Conservation (phyloP, 2,113 vertebrate genomes). For the Nibea albiflora region DNA sequence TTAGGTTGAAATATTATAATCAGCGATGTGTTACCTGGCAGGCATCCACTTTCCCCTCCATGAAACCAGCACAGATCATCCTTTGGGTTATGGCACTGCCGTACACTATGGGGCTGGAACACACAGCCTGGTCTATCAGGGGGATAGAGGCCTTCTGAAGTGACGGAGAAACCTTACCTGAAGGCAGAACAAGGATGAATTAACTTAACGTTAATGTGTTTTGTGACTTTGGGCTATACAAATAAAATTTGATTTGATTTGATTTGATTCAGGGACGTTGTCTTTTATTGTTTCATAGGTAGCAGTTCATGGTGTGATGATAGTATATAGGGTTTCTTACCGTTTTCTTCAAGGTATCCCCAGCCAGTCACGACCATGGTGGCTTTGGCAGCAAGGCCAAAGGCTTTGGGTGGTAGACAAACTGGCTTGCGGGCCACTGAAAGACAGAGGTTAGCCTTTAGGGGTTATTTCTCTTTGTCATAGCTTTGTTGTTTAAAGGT, state of each 20-base stretch:
- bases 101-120: conserved; percentile 84
- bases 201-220: not conserved
- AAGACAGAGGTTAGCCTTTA: not conserved
- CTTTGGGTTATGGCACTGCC: conserved; percentile 78
- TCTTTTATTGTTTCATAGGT: not conserved
- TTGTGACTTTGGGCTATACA: too few species aligned
- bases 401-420: conserved; percentile 88
- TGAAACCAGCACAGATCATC: conserved; percentile 92
- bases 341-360: conserved; percentile 86
- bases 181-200: conserved; percentile 5
- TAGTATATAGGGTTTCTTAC: conserved; percentile 16
- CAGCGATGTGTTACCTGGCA: conserved; percentile 88
- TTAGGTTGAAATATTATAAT: not conserved
- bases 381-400: conserved; percentile 68
- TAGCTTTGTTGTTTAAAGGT: not conserved
- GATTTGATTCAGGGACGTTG: not conserved
- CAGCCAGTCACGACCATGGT: conserved; percentile 88
- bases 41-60: conserved; percentile 86
- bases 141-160: conserved; percentile 87
- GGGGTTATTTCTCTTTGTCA: not conserved
- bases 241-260: too few species aligned
- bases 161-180: conserved; percentile 84
- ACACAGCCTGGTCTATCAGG: conserved; percentile 79
- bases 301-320: not conserved
- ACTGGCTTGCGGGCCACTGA: conserved; percentile 84